A percentile compares a stretch with the other conserved stretches of the same genome.
These are phyloP conservation scores for Phataginus tricuspis DNA, from an alignment of 2,797 vertebrate species.

Conservation along the genomic window DNA sequence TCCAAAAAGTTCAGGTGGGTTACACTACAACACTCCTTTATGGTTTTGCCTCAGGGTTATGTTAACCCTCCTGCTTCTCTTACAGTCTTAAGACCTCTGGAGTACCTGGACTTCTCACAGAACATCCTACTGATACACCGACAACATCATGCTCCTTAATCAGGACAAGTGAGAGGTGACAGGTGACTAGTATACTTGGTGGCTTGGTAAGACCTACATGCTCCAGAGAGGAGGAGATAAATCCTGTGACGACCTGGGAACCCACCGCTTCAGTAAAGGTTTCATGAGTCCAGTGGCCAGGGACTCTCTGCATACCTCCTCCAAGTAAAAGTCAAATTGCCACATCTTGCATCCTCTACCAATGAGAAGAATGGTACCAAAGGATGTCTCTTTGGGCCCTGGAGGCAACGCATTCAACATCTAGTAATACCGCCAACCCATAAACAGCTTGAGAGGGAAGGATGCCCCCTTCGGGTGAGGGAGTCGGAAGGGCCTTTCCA, in stretches of 20 bases:
- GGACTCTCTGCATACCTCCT: background rate
- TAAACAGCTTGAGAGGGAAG: background rate
- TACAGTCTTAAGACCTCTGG: background rate
- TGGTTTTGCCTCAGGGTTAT: background rate
- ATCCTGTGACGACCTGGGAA: background rate
- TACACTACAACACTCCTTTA: background rate
- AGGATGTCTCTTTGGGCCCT: background rate
- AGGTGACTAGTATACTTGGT: background rate
- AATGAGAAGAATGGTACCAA: background rate
- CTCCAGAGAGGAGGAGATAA: background rate
- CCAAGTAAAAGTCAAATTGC: background rate
- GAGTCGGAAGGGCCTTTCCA: background rate
- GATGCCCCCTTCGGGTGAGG: too few relatives aligned
- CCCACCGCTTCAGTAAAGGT: background rate
- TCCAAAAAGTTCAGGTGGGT: background rate
- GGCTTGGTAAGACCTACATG: background rate
- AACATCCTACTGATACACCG: background rate
- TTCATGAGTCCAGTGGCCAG: background rate
- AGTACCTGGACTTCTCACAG: background rate
- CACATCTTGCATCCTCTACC: background rate
- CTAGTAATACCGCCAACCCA: too few relatives aligned
- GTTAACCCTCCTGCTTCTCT: background rate
- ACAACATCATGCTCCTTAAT: background rate
- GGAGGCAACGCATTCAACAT: background rate
- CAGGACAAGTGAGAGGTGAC: background rate